Evolutionary conservation across 1,140 invertebrate species (phyloP).

Genomic region (Cryptotermes secundus): DNA sequence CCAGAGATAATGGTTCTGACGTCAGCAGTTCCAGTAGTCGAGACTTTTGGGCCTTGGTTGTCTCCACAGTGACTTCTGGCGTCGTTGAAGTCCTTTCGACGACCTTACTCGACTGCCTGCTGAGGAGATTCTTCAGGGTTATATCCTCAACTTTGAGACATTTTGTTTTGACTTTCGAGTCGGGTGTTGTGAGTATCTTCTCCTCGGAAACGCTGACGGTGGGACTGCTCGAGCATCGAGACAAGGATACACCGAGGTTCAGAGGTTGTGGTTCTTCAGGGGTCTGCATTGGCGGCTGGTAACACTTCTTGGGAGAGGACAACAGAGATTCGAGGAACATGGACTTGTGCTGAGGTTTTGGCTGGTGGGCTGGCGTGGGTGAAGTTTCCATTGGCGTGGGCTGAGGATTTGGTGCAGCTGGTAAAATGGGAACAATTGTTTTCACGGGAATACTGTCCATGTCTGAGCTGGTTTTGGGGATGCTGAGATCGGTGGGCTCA

Average conservation of each 20-base stretch:
- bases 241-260: slow-evolving; percentile 55
- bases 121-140: slow-evolving; percentile 46
- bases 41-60: slow-evolving; percentile 40
- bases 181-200: slow-evolving; percentile 51
- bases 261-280: slow-evolving; percentile 45
- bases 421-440: neutral
- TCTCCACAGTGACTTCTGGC: neutral
- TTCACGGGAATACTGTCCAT: slow-evolving; percentile 19
- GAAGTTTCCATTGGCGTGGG: slow-evolving; percentile 34
- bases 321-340: slow-evolving; percentile 39
- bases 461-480: slow-evolving; percentile 26
- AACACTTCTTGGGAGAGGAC: slow-evolving; percentile 36
- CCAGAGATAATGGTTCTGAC: slow-evolving; percentile 43
- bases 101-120: slow-evolving; percentile 13
- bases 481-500: slow-evolving; percentile 33
- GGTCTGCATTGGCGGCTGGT: slow-evolving; percentile 23
- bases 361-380: slow-evolving; percentile 27
- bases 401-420: too few species aligned
- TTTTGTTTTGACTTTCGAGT: slow-evolving; percentile 50
- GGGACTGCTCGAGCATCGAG: slow-evolving; percentile 59
- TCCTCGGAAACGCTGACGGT: slow-evolving; percentile 62
- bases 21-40: slow-evolving; percentile 48
- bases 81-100: neutral
- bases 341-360: slow-evolving; percentile 34
- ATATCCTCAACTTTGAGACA: slow-evolving; percentile 54